Evolutionary conservation across 2,888 invertebrate species (phyloP).

Genomic region (Lamellibrachia columna): DNA sequence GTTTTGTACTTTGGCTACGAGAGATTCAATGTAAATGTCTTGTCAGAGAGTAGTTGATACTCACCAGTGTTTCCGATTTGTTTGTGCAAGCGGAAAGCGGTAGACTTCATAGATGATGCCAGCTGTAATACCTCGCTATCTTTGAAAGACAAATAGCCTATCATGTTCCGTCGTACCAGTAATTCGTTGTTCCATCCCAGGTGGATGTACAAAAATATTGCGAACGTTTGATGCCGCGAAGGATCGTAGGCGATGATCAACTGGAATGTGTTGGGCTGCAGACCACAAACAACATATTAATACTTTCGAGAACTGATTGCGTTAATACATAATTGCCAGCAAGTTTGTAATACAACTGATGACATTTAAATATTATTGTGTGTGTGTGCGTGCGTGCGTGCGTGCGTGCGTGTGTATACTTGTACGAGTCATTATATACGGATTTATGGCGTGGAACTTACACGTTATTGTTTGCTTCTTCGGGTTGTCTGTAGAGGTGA

Average conservation of each 20-base stretch:
- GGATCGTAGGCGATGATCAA: neutral
- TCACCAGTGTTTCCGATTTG: neutral
- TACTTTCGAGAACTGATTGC: too few species aligned
- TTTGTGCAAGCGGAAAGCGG: neutral
- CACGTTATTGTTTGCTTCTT: too few species aligned
- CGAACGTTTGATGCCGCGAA: neutral
- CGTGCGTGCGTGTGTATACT: too few species aligned
- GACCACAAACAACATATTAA: neutral
- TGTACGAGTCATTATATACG: too few species aligned
- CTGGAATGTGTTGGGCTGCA: slow-evolving; percentile 1
- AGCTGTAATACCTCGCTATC: neutral
- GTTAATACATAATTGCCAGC: too few species aligned
- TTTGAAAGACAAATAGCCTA: neutral
- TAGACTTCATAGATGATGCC: neutral
- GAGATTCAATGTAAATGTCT: too few species aligned
- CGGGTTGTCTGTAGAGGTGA: too few species aligned
- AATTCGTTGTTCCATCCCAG: neutral
- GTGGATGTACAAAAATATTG: neutral
- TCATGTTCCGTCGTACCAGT: neutral
- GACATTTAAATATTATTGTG: neutral
- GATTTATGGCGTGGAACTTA: too few species aligned
- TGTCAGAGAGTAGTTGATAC: too few species aligned
- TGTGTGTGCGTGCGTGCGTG: too few species aligned
- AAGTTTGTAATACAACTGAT: neutral
- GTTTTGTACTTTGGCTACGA: too few species aligned